phyloP scores from a whole-genome alignment of 2,113 vertebrate genomes.

The Lonchura striata region DNA sequence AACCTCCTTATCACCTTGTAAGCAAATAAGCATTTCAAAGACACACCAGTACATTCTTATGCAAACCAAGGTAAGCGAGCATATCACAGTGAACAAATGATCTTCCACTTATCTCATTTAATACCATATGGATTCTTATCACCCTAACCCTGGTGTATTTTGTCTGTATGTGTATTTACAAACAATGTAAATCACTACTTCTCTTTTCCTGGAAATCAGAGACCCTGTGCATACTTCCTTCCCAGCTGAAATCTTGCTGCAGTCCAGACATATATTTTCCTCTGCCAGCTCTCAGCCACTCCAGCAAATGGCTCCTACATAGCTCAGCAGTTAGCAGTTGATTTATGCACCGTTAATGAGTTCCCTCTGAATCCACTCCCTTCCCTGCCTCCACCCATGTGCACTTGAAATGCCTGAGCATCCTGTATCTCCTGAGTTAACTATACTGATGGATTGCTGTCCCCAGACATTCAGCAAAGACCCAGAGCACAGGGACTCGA shows the following conservation, averaged over 20 bases:
- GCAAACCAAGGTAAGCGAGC: too few relatives aligned
- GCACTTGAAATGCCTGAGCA: background rate
- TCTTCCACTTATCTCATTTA: too few relatives aligned
- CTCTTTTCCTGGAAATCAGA: background rate
- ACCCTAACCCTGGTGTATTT: background rate
- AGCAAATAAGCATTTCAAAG: too few relatives aligned
- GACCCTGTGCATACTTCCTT: background rate
- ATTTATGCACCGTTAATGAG: background rate
- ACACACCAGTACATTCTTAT: too few relatives aligned
- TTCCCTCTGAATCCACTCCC: background rate
- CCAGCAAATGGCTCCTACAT: background rate
- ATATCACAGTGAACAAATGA: too few relatives aligned
- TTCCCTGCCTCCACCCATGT: fast-evolving
- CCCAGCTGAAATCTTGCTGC: background rate
- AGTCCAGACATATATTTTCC: background rate
- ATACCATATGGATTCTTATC: background rate
- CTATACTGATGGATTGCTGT: background rate
- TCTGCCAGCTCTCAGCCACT: background rate
- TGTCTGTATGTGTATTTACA: background rate
- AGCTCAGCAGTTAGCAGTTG: background rate
- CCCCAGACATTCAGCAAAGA: background rate
- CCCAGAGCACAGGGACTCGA: background rate
- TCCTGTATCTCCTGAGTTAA: background rate
- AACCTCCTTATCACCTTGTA: too few relatives aligned
- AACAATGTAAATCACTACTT: background rate